These are phyloP conservation scores for Hemichromis elongatus DNA, from an alignment of 2,113 vertebrate species.

Conservation along the genomic window DNA sequence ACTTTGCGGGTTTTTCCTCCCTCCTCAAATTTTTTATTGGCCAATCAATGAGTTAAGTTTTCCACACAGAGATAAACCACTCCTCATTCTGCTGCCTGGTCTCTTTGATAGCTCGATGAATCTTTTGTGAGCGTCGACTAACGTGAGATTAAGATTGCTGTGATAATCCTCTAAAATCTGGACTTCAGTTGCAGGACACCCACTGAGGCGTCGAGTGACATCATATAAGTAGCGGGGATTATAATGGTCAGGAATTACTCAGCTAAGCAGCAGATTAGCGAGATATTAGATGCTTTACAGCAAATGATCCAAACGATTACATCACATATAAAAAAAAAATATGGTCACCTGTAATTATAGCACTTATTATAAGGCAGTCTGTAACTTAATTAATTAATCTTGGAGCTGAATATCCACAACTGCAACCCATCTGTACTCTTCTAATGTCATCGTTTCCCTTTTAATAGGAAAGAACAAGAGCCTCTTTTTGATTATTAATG, in stretches of 20 bases:
- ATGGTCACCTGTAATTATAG: conserved; percentile 21
- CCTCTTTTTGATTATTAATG: conserved; percentile 6
- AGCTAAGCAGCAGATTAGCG: conserved; percentile 51
- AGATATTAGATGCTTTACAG: conserved; percentile 41
- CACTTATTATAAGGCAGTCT: neutral
- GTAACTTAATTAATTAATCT: conserved; percentile 12
- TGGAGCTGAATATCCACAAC: neutral
- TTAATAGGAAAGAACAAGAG: neutral
- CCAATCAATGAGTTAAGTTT: conserved; percentile 26
- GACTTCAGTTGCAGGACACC: conserved; percentile 25
- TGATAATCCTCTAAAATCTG: conserved; percentile 51
- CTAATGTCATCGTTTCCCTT: neutral
- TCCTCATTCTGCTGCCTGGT: neutral
- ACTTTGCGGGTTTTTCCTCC: neutral
- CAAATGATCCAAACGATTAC: conserved; percentile 25
- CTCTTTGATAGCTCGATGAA: neutral
- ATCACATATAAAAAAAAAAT: neutral
- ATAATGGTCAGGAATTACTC: conserved; percentile 34
- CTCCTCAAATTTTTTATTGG: neutral
- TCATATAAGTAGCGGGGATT: conserved; percentile 18
- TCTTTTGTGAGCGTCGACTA: neutral
- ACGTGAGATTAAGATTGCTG: conserved; percentile 25
- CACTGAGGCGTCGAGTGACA: neutral
- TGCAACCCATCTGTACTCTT: neutral
- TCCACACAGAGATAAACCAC: neutral